Base-by-base conservation (phyloP, 1,140 invertebrate species). In the Polyergus mexicanus region DNA sequence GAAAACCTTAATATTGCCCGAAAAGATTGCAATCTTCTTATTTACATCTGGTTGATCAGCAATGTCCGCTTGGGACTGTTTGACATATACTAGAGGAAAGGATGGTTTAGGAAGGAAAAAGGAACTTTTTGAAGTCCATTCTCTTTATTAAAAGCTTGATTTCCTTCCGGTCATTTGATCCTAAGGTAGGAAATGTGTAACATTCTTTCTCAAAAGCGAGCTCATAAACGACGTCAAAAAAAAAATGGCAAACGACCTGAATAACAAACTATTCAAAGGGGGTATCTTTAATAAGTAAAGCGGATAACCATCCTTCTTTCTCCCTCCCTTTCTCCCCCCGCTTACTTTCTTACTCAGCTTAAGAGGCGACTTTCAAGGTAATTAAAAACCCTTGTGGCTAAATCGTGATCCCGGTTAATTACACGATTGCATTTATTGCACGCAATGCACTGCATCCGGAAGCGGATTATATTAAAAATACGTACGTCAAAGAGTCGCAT, bases 71-170 rank as follows among this genome's bases (percentile, higher is more conserved):
- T 51, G 25, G 44, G 22, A 2, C 19, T 35, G 25, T 60, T 83
- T 83, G 13, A 72, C 1, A 44, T 13, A 5, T n/a, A 22, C n/a
- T 28, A 56, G 4, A 83, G 28, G 60, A 47, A n/a, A 41, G 51
- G 71, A 1, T 10, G 28, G 11, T 71, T 81, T 58, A 32, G 47
- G 11, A 35, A 44, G 16, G 16, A 1, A 16, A 51, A 0, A n/a
- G 13, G 25, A 54, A 25, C 22, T 83, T 62, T 83, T 62, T 74
- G 8, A 72, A 60, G 51, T 60, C 19, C 28, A 13, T 72, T 2
- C 51, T 47, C 25, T 83, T 83, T 83, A 83, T 83, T 83, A 83
- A 72, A 83, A 74, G 19, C 78, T n/a, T 74, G 78, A 35, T 72
- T 69, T 83, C 0, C 41, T 83, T 83, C 51, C 68, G 78, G 78